Evolutionary conservation across 2,888 invertebrate genomes (phyloP), one percentile per base, ranked within the genome.

Genomic region (Sycophila texana): DNA sequence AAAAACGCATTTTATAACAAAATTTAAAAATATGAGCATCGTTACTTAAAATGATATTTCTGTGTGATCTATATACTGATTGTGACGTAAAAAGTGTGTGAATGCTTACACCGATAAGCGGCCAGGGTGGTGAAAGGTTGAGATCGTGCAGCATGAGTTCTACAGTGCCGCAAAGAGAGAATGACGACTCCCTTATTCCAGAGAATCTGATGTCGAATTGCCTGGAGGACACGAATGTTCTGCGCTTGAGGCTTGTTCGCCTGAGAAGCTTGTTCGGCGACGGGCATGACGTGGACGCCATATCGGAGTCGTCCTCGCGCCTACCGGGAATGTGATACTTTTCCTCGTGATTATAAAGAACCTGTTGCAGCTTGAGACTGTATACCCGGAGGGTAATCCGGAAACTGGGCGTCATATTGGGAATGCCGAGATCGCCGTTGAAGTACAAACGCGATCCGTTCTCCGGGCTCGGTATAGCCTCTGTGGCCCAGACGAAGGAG

Each of bases 371-470:
- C 12, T 91, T 89, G 68, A 92, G 83, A 81, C 91, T 91, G 78
- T 91, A 93, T 20, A 93, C 86, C 76, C 91, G 90, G 5, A 92
- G 87, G 14, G 86, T 88, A 16, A 93, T 86, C 70, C 90, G 88
- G 61, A 92, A 91, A 68, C 90, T 85, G 0, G 90, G 85, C 0
- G 84, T 82, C 0, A 91, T 79, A 39, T 90, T 86, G 18, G 86
- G 87, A 53, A 92, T 91, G 0, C 80, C 80, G 49, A 89, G 85
- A 2, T 74, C 66, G 4, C 86, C 88, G 0, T 86, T 83, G 74
- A 91, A 89, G 5, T 78, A 75, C 0, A 91, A 83, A 51, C 83
- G 83, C 0, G 82, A 60, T 83, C 86, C 84, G 7, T 26, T 16
- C 0, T 10, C 63, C 12, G 86, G 83, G 49, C 86, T 84, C 18